Base-by-base conservation (phyloP, 1,140 invertebrate species). In the Varroa destructor region DNA sequence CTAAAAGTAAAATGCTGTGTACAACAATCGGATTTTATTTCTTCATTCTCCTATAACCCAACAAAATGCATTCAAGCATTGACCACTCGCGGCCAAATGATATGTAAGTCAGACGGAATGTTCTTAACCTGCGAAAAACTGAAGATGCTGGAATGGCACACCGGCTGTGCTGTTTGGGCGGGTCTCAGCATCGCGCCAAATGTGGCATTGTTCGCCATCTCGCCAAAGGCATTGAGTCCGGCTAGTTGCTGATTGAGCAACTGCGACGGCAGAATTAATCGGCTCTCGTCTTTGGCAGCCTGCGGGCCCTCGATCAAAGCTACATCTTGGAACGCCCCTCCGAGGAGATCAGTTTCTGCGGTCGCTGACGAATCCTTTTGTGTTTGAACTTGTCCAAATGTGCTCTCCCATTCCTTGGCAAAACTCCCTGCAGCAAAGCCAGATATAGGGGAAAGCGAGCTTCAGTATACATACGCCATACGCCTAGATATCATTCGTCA, bases 401-500 rank as follows among this genome's bases (percentile, higher is more conserved):
- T 67, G 61, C 40, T 67, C 37, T 67, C 61, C 61, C 61, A 67
- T 40, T 67, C 61, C 46, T 67, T 67, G 14, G 61, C 61, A 37
- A 67, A 67, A 37, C 61, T 67, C 8, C 61, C 61, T 67, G 61
- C 14, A 67, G 61, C 10, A 37, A 46, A 36, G 37, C 14, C 37
- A 25, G 14, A 37, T 2, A 40, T 1, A 43, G 61, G 36, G 37
- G 61, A 40, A 8, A 25, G 25, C 25, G 46, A 51, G 46, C 4
- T 3, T 51, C 46, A 51, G 46, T 51, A 25, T 25, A 25, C 25
- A 25, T 25, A 25, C 25, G 25, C 25, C 25, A 25, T 25, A 25
- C 25, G 25, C 25, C 25, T 8, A 51, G 46, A 8, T 5, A 3
- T 51, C 3, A 5, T 51, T 51, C 46, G 46, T 51, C 46, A 5